phyloP scores from a whole-genome alignment of 2,888 invertebrate genomes.

The Caenorhabditis sp. region DNA sequence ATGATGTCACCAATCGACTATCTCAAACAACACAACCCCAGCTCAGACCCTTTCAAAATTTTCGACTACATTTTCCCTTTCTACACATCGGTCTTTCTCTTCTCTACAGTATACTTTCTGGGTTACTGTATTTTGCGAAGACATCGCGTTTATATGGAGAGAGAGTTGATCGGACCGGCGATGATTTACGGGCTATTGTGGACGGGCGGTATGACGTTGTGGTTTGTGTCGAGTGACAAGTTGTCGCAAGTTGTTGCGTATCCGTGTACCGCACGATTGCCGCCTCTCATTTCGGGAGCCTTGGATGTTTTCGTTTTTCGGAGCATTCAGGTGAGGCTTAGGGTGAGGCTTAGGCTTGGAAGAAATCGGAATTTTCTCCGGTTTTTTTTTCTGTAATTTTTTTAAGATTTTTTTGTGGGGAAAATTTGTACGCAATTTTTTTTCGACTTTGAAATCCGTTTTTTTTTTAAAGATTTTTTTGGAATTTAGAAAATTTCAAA shows the following conservation, averaged over 20 bases:
- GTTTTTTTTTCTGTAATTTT: too few species aligned
- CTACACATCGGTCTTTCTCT: slow-evolving; percentile 62
- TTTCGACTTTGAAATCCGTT: too few species aligned
- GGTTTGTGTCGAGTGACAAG: slow-evolving; percentile 73
- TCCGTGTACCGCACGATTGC: slow-evolving; percentile 73
- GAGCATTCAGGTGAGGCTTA: slow-evolving; percentile 46
- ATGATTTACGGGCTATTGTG: slow-evolving; percentile 61
- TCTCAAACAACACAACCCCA: slow-evolving; percentile 52
- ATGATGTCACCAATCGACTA: slow-evolving; percentile 65
- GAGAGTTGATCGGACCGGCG: slow-evolving; percentile 57
- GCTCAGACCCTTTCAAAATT: slow-evolving; percentile 46
- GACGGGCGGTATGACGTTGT: slow-evolving; percentile 70
- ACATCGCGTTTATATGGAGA: slow-evolving; percentile 46
- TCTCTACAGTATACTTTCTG: slow-evolving; percentile 64
- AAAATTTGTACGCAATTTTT: too few species aligned
- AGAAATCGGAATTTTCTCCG: too few species aligned
- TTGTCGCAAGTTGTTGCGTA: slow-evolving; percentile 73
- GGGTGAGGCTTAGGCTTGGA: too few species aligned
- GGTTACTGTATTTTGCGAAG: slow-evolving; percentile 55
- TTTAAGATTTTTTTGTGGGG: too few species aligned
- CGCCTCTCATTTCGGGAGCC: slow-evolving; percentile 63
- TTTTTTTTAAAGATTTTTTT: too few species aligned
- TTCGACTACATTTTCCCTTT: slow-evolving; percentile 67
- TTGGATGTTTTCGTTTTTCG: slow-evolving; percentile 62
- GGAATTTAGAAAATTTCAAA: too few species aligned